Conservation (phyloP, 2,113 vertebrate genomes). For the Trachemys scripta region DNA sequence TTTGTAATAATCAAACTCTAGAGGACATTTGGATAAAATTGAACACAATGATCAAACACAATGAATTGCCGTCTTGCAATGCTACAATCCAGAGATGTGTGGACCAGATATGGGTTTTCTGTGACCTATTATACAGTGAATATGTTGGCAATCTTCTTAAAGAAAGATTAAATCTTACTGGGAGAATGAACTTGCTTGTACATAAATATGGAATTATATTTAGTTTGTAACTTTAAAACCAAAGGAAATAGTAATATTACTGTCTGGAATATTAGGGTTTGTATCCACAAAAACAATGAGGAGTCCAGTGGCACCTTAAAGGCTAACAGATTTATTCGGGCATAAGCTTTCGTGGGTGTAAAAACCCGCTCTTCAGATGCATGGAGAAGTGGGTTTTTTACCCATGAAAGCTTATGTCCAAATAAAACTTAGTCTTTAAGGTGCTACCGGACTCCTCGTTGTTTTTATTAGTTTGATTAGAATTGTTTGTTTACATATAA, state of each 20-base stretch:
- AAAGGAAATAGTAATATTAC: background rate
- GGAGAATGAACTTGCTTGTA: constrained; percentile 86
- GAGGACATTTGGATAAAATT: constrained; percentile 89
- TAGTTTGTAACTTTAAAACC: constrained; percentile 74
- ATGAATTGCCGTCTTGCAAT: constrained; percentile 89
- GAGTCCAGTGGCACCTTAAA: too few relatives aligned
- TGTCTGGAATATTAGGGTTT: background rate
- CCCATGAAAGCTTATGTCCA: too few relatives aligned
- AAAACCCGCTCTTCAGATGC: too few relatives aligned
- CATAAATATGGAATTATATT: constrained; percentile 86
- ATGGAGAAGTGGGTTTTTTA: too few relatives aligned
- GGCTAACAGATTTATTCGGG: too few relatives aligned
- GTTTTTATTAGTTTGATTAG: background rate
- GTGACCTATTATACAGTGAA: constrained; percentile 90
- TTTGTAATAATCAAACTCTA: constrained; percentile 81
- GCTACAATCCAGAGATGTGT: constrained; percentile 89
- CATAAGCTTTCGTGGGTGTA: too few relatives aligned
- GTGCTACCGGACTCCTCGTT: too few relatives aligned
- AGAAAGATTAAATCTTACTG: constrained; percentile 84
- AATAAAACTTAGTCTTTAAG: too few relatives aligned
- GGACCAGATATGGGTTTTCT: constrained; percentile 93
- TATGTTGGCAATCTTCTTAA: constrained; percentile 87
- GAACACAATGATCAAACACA: constrained; percentile 76
- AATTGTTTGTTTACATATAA: background rate
- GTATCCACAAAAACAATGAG: too few relatives aligned